These are phyloP conservation scores for Vulpes ferrilata DNA, from an alignment of 2,113 vertebrate species.

Conservation along the genomic window DNA sequence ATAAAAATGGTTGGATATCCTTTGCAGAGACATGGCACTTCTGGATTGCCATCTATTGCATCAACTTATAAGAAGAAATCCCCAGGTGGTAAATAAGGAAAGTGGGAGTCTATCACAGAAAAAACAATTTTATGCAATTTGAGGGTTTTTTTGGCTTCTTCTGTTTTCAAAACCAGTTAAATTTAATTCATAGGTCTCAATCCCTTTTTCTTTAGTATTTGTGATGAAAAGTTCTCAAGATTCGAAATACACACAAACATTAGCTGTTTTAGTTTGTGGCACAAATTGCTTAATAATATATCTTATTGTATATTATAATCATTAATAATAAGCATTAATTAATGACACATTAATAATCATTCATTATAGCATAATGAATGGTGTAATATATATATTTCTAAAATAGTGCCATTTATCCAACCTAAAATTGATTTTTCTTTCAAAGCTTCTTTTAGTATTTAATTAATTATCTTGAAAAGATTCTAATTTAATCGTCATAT, in stretches of 20 bases:
- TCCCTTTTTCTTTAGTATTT: background rate
- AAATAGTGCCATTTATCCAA: background rate
- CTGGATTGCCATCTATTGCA: background rate
- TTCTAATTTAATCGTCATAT: constrained; percentile 5
- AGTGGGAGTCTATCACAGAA: background rate
- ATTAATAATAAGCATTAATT: background rate
- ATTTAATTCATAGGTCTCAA: constrained; percentile 9
- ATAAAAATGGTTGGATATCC: constrained; percentile 50
- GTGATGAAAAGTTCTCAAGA: background rate
- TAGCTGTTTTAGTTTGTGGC: background rate
- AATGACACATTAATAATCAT: background rate
- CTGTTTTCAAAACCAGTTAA: background rate
- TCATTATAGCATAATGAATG: background rate
- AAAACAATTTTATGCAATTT: background rate
- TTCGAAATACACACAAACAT: background rate
- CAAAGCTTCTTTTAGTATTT: background rate
- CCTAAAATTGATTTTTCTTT: background rate
- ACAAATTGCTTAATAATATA: background rate
- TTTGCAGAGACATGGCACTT: constrained; percentile 40
- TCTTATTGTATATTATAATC: background rate
- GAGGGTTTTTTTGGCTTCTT: background rate
- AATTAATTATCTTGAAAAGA: background rate
- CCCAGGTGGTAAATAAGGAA: background rate
- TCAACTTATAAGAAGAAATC: constrained; percentile 22
- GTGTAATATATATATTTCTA: background rate